These are phyloP conservation scores for Rhynchopsitta pachyrhyncha DNA, from an alignment of 2,113 vertebrate species.

Conservation along the genomic window DNA sequence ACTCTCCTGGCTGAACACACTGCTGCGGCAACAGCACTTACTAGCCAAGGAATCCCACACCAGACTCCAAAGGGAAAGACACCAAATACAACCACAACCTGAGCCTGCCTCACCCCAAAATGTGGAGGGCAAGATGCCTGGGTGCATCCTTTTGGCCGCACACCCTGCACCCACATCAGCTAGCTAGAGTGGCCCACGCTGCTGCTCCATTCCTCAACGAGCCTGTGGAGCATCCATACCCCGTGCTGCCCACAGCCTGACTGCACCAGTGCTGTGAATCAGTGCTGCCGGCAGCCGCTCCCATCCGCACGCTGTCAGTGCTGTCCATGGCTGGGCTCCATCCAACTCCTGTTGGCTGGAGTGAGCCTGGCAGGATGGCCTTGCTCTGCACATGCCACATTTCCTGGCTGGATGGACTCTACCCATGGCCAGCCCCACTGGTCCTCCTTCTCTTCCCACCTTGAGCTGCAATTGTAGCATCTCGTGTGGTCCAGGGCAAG, in stretches of 20 bases:
- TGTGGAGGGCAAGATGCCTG: not conserved
- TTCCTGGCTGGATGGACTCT: not conserved
- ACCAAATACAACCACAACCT: constrained; percentile 13
- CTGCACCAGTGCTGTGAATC: not conserved
- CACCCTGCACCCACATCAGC: not conserved
- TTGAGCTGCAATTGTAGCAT: not conserved
- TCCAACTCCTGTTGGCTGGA: not conserved
- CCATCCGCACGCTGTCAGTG: not conserved
- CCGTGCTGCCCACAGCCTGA: not conserved
- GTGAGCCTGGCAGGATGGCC: not conserved
- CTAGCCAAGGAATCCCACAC: not conserved
- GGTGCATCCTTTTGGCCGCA: constrained; percentile 7
- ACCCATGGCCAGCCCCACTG: not conserved
- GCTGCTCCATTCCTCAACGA: not conserved
- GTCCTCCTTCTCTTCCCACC: not conserved
- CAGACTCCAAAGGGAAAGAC: not conserved
- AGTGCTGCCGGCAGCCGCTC: not conserved
- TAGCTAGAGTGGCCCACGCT: not conserved
- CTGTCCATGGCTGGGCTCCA: not conserved
- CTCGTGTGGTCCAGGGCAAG: not conserved
- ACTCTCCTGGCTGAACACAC: not conserved
- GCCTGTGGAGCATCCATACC: rapidly evolving
- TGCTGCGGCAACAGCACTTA: not conserved
- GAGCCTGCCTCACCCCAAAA: not conserved
- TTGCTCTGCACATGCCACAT: not conserved